phyloP scores from a whole-genome alignment of 2,888 invertebrate species.

The Mactromeris polynyma region DNA sequence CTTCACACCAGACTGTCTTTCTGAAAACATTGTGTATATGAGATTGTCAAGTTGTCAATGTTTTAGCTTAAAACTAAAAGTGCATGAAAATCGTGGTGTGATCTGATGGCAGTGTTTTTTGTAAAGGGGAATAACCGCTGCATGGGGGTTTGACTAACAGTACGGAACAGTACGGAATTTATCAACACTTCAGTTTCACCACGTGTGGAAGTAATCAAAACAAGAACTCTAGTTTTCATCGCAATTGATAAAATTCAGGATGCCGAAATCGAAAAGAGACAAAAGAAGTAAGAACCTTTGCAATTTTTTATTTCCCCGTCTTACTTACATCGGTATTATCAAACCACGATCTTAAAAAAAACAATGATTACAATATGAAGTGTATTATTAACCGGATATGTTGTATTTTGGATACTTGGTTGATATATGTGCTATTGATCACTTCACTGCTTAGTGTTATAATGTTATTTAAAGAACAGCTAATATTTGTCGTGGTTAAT shows the following conservation, averaged over 20 bases:
- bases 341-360: background rate
- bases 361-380: background rate
- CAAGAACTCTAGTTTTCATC: background rate
- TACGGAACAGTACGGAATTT: background rate
- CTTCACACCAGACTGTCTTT: too few species aligned
- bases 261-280: slow-evolving; percentile 57
- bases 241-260: background rate
- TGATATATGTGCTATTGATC: background rate
- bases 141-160: too few species aligned
- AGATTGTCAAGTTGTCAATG: too few species aligned
- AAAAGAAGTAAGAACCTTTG: slow-evolving; percentile 31
- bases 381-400: background rate
- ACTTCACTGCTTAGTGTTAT: too few species aligned
- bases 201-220: background rate
- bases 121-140: background rate
- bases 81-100: too few species aligned
- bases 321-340: background rate
- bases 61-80: too few species aligned
- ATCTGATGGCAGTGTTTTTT: too few species aligned
- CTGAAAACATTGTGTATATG: too few species aligned
- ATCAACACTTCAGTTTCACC: background rate
- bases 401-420: background rate
- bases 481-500: too few species aligned
- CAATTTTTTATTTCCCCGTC: background rate
- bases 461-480: too few species aligned